Conservation (phyloP, 2,888 invertebrate species). For the Drosophila austrosaltans region DNA sequence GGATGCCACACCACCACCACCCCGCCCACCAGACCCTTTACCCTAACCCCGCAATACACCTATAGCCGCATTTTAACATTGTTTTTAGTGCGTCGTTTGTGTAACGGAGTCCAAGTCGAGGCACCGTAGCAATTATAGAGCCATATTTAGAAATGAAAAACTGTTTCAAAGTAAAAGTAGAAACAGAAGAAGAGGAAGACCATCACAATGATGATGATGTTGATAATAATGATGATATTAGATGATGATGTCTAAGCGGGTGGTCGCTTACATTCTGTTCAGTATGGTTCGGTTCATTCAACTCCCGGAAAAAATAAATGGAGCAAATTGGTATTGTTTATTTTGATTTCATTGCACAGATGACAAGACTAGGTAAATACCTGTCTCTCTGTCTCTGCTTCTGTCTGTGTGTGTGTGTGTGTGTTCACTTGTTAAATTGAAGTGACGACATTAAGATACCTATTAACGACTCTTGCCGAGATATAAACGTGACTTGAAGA, state of each 20-base stretch:
- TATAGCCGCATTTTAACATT: conserved; percentile 18
- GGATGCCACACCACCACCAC: conserved; percentile 12
- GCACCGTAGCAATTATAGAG: conserved; percentile 45
- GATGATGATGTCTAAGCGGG: conserved; percentile 11
- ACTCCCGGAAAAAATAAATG: conserved; percentile 16
- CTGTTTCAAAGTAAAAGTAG: not conserved
- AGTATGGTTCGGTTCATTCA: conserved; percentile 35
- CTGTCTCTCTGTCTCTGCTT: no score
- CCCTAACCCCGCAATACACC: not conserved
- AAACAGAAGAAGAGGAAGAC: not conserved
- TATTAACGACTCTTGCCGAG: not conserved
- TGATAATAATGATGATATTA: conserved; percentile 3
- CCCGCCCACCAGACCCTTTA: not conserved
- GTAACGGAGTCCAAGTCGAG: conserved; percentile 27
- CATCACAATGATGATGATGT: not conserved
- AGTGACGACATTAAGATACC: not conserved
- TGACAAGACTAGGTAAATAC: conserved; percentile 2
- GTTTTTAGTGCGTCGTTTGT: conserved; percentile 51
- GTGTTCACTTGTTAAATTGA: not conserved
- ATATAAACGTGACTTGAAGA: conserved; percentile 1
- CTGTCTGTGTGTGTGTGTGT: no score
- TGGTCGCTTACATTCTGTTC: conserved; percentile 8
- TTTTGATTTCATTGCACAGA: not conserved
- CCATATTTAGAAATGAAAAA: conserved; percentile 31
- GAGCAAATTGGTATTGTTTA: conserved; percentile 12